Evolutionary conservation across 1,140 invertebrate species (phyloP).

Genomic region (Drosophila repleta): DNA sequence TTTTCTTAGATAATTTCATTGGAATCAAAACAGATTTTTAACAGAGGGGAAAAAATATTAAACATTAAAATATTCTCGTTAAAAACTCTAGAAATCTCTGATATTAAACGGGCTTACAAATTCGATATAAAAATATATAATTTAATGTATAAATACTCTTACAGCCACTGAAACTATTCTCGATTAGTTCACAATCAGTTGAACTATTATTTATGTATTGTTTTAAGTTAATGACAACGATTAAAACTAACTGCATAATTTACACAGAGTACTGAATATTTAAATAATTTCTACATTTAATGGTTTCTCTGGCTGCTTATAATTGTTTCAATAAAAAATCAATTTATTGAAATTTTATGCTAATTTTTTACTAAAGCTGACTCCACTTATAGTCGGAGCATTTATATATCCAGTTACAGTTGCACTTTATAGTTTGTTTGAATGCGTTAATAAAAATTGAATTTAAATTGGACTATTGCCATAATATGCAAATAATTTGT

Average conservation of each 20-base stretch:
- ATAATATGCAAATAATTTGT: conserved; percentile 68
- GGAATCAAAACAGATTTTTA: background rate
- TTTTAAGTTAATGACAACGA: conserved; percentile 1
- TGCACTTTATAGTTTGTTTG: conserved; percentile 25
- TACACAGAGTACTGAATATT: background rate
- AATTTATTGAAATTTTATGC: conserved; percentile 35
- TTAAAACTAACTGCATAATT: conserved; percentile 3
- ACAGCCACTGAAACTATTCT: background rate
- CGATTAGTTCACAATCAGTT: background rate
- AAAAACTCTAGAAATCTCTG: too few species aligned
- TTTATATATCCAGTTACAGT: conserved; percentile 13
- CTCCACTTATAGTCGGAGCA: background rate
- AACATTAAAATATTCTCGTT: background rate
- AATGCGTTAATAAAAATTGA: conserved; percentile 48
- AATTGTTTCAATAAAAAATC: background rate
- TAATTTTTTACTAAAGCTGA: conserved; percentile 13
- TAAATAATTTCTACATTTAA: conserved; percentile 4
- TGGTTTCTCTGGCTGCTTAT: conserved; percentile 2
- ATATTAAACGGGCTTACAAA: too few species aligned
- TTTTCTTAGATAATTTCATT: background rate
- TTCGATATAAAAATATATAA: too few species aligned
- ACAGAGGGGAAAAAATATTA: too few species aligned
- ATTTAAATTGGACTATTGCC: conserved; percentile 54
- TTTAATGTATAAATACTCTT: background rate
- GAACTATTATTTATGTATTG: conserved; percentile 4